Conservation (phyloP, 1,140 invertebrate genomes). For the Aradophagus sp. region DNA sequence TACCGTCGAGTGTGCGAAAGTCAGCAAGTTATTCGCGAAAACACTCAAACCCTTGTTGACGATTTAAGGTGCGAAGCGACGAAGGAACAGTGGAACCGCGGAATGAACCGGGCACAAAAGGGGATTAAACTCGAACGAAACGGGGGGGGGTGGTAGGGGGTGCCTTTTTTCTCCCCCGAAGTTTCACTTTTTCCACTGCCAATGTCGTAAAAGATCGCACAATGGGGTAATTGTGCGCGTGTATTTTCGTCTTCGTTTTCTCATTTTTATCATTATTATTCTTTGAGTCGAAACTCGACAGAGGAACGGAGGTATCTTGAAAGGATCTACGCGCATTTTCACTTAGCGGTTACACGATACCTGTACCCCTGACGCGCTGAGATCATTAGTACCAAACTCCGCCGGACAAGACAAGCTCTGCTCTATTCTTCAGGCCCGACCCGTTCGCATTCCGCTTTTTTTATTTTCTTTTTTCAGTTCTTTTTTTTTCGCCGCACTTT, state of each 20-base stretch:
- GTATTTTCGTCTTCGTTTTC: slow-evolving; percentile 55
- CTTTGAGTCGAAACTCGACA: slow-evolving; percentile 41
- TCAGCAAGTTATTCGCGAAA: neutral
- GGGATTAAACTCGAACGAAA: slow-evolving; percentile 12
- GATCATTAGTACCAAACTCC: slow-evolving; percentile 71
- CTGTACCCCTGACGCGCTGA: slow-evolving; percentile 62
- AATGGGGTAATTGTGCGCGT: slow-evolving; percentile 43
- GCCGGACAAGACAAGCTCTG: slow-evolving; percentile 59
- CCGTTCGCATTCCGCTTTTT: slow-evolving; percentile 36
- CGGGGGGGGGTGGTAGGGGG: too few species aligned
- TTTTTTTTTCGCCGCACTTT: slow-evolving; percentile 53
- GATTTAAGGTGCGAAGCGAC: slow-evolving; percentile 6
- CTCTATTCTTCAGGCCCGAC: slow-evolving; percentile 48
- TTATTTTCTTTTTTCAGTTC: too few species aligned
- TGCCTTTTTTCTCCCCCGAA: slow-evolving; percentile 13
- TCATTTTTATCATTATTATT: too few species aligned
- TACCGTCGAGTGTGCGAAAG: neutral
- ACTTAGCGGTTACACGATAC: slow-evolving; percentile 73
- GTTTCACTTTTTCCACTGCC: slow-evolving; percentile 22
- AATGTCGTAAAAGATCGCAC: slow-evolving; percentile 26
- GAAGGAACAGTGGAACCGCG: neutral
- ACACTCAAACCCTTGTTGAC: slow-evolving; percentile 12
- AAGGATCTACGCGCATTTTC: slow-evolving; percentile 72
- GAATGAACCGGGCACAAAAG: slow-evolving; percentile 2
- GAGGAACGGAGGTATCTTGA: slow-evolving; percentile 62